Percentiles rank a stretch among this genome's conserved stretches.
Conservation (phyloP, 2,113 vertebrate species). For the Hippocampus comes region DNA sequence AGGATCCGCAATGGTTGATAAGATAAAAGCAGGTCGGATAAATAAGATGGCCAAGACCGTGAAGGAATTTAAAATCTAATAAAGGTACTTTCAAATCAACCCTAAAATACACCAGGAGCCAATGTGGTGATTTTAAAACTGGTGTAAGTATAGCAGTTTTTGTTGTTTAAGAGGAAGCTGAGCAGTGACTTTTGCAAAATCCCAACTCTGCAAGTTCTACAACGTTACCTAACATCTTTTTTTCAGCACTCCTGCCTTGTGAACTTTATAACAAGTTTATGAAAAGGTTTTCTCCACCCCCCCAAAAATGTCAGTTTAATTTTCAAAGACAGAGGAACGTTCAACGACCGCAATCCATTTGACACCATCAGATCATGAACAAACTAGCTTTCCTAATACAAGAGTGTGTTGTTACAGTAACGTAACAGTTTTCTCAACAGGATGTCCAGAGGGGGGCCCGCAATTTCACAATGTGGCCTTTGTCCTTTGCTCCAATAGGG, state of each 20-base stretch:
- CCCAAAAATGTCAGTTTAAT: not conserved
- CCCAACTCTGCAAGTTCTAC: not conserved
- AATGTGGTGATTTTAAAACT: no score
- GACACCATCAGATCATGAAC: not conserved
- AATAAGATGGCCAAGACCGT: no score
- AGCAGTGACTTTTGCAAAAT: no score
- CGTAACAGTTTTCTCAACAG: not conserved
- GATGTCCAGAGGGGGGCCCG: not conserved
- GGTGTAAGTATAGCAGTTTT: no score
- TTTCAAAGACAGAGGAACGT: not conserved
- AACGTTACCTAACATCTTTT: not conserved
- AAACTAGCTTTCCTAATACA: not conserved
- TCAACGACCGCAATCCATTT: not conserved
- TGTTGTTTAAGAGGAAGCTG: no score
- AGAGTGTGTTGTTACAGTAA: not conserved
- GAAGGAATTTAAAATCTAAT: no score
- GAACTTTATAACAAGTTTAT: not conserved
- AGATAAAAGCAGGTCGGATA: no score
- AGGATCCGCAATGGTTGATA: no score
- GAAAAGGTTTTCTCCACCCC: not conserved
- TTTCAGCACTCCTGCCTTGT: not conserved
- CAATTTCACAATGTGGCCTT: constrained; percentile 7
- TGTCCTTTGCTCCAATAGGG: constrained; percentile 16
- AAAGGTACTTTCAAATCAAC: no score
- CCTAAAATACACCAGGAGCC: no score